These are phyloP conservation scores for Leucozona laternaria DNA, from an alignment of 2,888 invertebrate species.

Conservation along the genomic window DNA sequence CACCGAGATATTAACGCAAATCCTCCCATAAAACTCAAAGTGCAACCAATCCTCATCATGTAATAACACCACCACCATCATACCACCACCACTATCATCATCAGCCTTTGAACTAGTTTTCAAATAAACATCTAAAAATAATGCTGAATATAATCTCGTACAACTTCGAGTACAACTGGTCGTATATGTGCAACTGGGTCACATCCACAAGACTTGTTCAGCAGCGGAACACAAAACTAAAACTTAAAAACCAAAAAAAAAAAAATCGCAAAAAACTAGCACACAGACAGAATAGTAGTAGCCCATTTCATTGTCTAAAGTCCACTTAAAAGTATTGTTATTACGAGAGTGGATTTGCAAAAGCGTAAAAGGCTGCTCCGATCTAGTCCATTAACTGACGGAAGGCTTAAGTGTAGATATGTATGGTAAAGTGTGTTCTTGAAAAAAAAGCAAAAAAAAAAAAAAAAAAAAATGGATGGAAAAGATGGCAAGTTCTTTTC, in stretches of 20 bases:
- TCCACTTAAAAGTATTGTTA: constrained; percentile 76
- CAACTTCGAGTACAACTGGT: constrained; percentile 36
- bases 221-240: constrained; percentile 36
- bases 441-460: background rate
- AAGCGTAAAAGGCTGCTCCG: constrained; percentile 66
- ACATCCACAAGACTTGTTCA: constrained; percentile 65
- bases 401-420: constrained; percentile 48
- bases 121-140: constrained; percentile 62
- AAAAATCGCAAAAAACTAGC: constrained; percentile 6
- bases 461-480: constrained; percentile 21
- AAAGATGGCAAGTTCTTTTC: constrained; percentile 53
- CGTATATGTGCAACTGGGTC: constrained; percentile 66
- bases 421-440: constrained; percentile 9
- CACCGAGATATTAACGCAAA: constrained; percentile 57
- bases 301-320: constrained; percentile 74
- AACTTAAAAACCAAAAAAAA: constrained; percentile 22
- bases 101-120: constrained; percentile 17
- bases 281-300: constrained; percentile 58
- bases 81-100: background rate
- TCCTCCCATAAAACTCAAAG: constrained; percentile 33
- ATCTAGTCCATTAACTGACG: constrained; percentile 74
- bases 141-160: constrained; percentile 48
- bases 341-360: constrained; percentile 71
- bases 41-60: constrained; percentile 21
- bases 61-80: background rate